A percentile compares a stretch with the other conserved stretches of the same genome.
phyloP scores from a whole-genome alignment of 2,113 vertebrate genomes.

The Calonectris borealis region DNA sequence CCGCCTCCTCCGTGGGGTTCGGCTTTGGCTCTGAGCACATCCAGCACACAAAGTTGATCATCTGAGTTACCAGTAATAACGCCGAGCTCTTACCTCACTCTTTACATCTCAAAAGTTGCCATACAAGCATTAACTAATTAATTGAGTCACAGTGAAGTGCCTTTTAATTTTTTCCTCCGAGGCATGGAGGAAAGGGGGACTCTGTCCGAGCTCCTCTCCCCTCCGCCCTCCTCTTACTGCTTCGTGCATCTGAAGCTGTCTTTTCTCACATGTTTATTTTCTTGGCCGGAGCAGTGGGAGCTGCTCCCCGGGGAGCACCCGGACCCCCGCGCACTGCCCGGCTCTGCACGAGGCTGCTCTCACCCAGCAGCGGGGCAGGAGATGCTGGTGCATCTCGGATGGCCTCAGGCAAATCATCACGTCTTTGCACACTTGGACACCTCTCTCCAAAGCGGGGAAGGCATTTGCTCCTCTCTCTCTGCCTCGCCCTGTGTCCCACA shows the following conservation, averaged over 20 bases:
- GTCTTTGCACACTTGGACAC: background rate
- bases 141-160: background rate
- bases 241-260: background rate
- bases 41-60: background rate
- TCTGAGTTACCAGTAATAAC: background rate
- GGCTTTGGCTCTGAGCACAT: background rate
- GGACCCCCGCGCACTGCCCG: fast-evolving
- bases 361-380: background rate
- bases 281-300: background rate
- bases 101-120: background rate
- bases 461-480: background rate
- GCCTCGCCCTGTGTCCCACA: background rate
- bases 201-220: background rate
- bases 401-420: background rate
- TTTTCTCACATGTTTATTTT: background rate
- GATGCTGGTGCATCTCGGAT: background rate
- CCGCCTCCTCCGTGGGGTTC: fast-evolving
- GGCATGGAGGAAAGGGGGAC: background rate
- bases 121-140: background rate
- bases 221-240: background rate
- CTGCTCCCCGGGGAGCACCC: background rate
- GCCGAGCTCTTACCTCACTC: background rate
- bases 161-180: background rate
- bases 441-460: background rate
- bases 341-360: background rate